Evolutionary conservation across 1,140 invertebrate species (phyloP).

Genomic region (Cepaea nemoralis): DNA sequence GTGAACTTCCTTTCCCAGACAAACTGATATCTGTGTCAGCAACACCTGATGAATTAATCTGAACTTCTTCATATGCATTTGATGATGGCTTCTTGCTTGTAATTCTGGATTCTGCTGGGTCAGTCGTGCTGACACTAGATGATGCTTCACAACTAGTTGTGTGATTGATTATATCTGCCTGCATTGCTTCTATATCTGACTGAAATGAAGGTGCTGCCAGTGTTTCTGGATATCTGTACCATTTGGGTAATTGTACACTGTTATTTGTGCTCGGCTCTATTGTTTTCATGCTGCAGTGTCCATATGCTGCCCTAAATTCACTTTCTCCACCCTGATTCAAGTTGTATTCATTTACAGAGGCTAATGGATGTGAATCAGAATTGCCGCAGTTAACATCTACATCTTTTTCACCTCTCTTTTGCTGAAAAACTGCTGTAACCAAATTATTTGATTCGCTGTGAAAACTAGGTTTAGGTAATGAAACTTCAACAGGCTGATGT

Average conservation of each 20-base stretch:
- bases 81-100: not conserved
- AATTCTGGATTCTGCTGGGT: not conserved
- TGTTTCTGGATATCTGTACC: conserved; percentile 20
- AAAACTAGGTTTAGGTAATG: too few relatives aligned
- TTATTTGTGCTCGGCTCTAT: not conserved
- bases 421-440: too few relatives aligned
- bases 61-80: not conserved
- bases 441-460: too few relatives aligned
- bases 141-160: not conserved
- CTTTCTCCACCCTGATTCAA: not conserved
- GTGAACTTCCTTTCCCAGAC: not conserved
- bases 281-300: not conserved
- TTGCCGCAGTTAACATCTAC: not conserved
- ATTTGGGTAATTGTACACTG: not conserved
- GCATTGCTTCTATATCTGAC: conserved; percentile 29
- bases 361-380: not conserved
- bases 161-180: not conserved
- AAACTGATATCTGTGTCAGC: not conserved
- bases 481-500: too few relatives aligned
- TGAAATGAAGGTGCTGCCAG: not conserved
- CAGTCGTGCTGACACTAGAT: not conserved
- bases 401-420: too few relatives aligned
- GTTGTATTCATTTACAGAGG: not conserved
- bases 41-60: not conserved
- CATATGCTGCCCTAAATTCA: not conserved